Evolutionary conservation across 2,113 vertebrate species (phyloP).

Genomic region (Zootoca vivipara): DNA sequence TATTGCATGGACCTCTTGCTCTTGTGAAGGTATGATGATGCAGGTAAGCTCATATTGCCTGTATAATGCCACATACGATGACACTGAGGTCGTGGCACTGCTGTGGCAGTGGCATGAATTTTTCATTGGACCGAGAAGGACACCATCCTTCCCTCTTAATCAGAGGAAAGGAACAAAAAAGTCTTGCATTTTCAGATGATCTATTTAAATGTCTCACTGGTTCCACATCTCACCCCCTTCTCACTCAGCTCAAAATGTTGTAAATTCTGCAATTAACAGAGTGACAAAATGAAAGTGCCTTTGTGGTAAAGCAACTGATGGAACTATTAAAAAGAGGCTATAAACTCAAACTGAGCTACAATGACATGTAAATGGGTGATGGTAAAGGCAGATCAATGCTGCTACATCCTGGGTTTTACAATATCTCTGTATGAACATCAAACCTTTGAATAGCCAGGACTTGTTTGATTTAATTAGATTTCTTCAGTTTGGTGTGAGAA

Average conservation of each 20-base stretch:
- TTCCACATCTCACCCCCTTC: neutral
- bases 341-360: neutral
- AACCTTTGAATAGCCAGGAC: neutral
- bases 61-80: neutral
- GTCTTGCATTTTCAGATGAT: neutral
- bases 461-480: neutral
- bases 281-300: neutral
- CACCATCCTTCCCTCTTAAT: neutral
- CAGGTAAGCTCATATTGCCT: neutral
- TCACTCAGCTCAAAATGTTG: neutral
- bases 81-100: neutral
- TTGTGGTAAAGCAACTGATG: constrained; percentile 1
- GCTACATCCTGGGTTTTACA: neutral
- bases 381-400: neutral
- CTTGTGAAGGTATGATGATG: neutral
- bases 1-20: neutral
- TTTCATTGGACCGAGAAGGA: too few relatives aligned
- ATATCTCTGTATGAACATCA: neutral
- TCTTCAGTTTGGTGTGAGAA: neutral
- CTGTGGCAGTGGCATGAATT: neutral
- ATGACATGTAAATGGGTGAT: neutral
- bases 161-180: neutral
- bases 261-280: neutral
- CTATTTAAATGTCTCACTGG: neutral
- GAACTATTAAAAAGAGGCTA: neutral